These are phyloP conservation scores for Alitta virens DNA, from an alignment of 2,888 invertebrate species.

Conservation along the genomic window DNA sequence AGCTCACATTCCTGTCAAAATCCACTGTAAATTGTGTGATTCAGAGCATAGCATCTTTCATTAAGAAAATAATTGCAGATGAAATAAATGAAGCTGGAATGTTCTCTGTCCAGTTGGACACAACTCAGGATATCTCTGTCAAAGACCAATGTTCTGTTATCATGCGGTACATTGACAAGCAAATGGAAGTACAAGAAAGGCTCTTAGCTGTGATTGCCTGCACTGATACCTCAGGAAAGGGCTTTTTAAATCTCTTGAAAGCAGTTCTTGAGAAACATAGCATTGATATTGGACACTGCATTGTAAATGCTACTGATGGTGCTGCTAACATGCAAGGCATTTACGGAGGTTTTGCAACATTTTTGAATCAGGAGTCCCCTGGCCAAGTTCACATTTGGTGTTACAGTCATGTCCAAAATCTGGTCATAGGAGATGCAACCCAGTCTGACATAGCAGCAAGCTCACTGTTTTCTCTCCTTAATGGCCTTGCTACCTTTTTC, in stretches of 20 bases:
- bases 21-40: neutral
- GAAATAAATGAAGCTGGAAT: neutral
- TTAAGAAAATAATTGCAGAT: neutral
- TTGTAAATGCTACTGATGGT: constrained; percentile 7
- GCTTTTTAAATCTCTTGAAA: neutral
- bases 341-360: constrained; percentile 5
- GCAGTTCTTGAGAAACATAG: neutral
- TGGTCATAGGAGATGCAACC: neutral
- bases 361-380: constrained; percentile 1
- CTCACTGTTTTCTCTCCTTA: constrained; percentile 7
- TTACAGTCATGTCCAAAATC: constrained; percentile 3
- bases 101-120: neutral
- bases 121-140: neutral
- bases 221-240: neutral
- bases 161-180: neutral
- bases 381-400: constrained; percentile 7
- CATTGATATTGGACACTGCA: neutral
- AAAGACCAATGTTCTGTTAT: neutral
- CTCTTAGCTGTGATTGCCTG: neutral
- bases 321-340: constrained; percentile 10
- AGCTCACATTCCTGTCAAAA: neutral
- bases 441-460: neutral
- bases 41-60: constrained; percentile 1
- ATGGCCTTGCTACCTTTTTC: neutral
- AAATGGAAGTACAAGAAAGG: neutral